Evolutionary conservation across 1,140 invertebrate species (phyloP), one percentile per base, ranked within the genome.

Genomic region (Ladona fulva): DNA sequence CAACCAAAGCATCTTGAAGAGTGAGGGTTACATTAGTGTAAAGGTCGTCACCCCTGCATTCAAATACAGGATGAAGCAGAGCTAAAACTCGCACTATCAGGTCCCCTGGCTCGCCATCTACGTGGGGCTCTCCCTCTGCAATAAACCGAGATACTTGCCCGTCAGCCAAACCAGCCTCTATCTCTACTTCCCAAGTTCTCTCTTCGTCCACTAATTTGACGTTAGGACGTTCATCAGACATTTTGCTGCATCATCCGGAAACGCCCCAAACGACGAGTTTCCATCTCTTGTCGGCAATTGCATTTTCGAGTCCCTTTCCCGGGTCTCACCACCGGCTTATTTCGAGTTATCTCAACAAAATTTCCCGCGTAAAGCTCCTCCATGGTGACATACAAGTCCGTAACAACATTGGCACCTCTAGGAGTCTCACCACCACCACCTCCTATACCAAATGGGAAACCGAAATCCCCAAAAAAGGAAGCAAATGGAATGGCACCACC

Each of bases 201-300:
- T 99, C 97, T 86, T 99, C 97, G 86, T 93, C 97, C 0, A 97
- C 95, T 83, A 98, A 90, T 86, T 95, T 96, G 0, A 99, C 94
- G 88, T 99, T 99, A 25, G 97, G 97, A 89, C 98, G 99, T 83
- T 99, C 97, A 86, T 99, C 97, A 99, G 0, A 99, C 96, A 83
- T 94, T 92, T 84, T 99, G 97, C 84, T 99, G 98, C 83, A 94
- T 97, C 97, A 99, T 99, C 87, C 99, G 97, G 87, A 99, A 99
- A 74, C 97, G 88, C 0, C 98, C 98, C 77, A 99, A 87, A 85
- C 97, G 97, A 77, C 95, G 88, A 0, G 98, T 99, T 1, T 97
- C 94, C 94, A 99, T 97, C 88, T 99, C 98, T 86, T 97, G 97
- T 25, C 97, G 88, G 85, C 98, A 99, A 85, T 99, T 99, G 86